Evolutionary conservation across 37 sponge, comb jelly and placozoan species (phyloP).

Genomic region (Agelas oroides): DNA sequence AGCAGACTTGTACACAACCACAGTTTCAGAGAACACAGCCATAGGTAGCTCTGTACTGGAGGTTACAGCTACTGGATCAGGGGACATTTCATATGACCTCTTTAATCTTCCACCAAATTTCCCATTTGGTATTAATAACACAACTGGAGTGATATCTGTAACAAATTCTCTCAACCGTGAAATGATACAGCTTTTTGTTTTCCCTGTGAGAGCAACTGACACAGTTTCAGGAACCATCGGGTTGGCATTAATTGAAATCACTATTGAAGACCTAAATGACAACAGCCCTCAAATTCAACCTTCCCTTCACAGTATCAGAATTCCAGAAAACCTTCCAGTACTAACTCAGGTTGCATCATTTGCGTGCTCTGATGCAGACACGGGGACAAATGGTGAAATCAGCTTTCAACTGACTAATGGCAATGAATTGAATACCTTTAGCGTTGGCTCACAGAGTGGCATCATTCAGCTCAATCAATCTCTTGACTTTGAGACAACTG

Average conservation of each 20-base stretch:
- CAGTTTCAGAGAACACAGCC: constrained; percentile 28
- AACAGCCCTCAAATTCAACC: constrained; percentile 46
- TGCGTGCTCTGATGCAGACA: constrained; percentile 56
- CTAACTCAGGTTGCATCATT: not conserved
- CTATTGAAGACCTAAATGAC: constrained; percentile 33
- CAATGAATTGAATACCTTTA: constrained; percentile 1
- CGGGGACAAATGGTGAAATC: constrained; percentile 43
- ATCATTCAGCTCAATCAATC: not conserved
- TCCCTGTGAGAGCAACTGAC: constrained; percentile 55
- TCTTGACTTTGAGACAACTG: constrained; percentile 52
- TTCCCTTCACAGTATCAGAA: not conserved
- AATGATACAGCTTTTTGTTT: constrained; percentile 6
- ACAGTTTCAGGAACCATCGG: not conserved
- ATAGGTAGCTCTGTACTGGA: constrained; percentile 16
- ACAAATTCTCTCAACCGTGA: constrained; percentile 20
- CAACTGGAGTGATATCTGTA: constrained; percentile 14
- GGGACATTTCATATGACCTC: not conserved
- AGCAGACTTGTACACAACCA: not conserved
- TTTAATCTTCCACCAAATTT: constrained; percentile 5
- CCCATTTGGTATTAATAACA: constrained; percentile 39
- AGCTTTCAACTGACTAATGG: constrained; percentile 6
- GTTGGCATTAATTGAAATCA: constrained; percentile 10
- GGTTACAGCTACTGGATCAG: constrained; percentile 13
- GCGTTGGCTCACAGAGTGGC: not conserved
- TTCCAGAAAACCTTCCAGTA: constrained; percentile 27